phyloP scores from a whole-genome alignment of 2,797 vertebrate genomes.

The Halcyon chelicuti region DNA sequence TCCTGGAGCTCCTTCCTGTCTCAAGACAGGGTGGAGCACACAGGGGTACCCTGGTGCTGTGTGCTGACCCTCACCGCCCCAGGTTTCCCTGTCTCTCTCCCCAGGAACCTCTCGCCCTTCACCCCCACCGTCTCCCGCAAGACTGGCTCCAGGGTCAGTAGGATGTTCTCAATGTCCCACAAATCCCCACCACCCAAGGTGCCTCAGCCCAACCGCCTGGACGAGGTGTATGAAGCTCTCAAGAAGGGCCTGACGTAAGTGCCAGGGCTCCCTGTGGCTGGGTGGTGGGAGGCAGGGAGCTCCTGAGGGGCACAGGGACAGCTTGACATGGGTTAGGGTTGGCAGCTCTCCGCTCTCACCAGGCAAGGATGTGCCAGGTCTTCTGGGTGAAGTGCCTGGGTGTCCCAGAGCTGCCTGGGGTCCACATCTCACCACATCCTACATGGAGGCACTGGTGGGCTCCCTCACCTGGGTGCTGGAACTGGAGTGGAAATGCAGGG shows the following conservation, averaged over 20 bases:
- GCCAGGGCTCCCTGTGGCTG: not conserved
- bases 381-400: not conserved
- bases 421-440: not conserved
- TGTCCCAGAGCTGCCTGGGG: not conserved
- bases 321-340: not conserved
- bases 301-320: not conserved
- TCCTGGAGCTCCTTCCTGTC: not conserved
- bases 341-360: not conserved
- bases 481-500: not conserved
- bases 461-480: not conserved
- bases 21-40: not conserved
- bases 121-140: slow-evolving; percentile 90
- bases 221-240: slow-evolving; percentile 91
- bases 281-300: not conserved
- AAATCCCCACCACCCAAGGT: slow-evolving; percentile 92
- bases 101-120: slow-evolving; percentile 88
- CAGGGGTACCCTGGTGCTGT: not conserved
- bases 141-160: slow-evolving; percentile 89
- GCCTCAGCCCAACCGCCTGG: slow-evolving; percentile 93
- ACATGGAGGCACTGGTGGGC: not conserved
- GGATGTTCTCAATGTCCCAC: slow-evolving; percentile 92
- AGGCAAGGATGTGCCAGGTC: not conserved
- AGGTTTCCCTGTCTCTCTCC: slow-evolving; percentile 14
- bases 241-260: slow-evolving; percentile 94
- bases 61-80: not conserved